Base-by-base conservation (phyloP, 2,797 vertebrate genomes). In the Pseudochirops cupreus region DNA sequence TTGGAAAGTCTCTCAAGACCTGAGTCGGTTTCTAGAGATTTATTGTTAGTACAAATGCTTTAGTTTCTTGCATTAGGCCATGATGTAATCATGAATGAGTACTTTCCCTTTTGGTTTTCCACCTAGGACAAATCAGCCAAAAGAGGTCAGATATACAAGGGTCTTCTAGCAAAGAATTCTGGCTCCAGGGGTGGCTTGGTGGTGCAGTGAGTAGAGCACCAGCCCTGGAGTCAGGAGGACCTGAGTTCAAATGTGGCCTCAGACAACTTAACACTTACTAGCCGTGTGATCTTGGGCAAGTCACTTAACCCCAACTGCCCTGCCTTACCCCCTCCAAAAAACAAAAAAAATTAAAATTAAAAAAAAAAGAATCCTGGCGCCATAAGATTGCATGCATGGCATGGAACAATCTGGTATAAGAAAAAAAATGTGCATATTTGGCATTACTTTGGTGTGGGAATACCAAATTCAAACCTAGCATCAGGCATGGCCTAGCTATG, bases 31-130 rank as follows among this genome's bases (percentile, higher is more conserved):
- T 46, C 13, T 26, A 50, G 39, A 96, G 94, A 53, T 14, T 87
- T 28, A 93, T 1, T 33, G 55, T 28, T 97, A 87, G 29, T 10
- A 55, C 12, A 56, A 11, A 53, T 94, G 59, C 62, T 94, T 74
- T 39, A 59, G 92, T 56, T 97, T 16, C 58, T 96, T 94, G 33
- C 58, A 91, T 91, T 94, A 91, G 74, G 39, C 74, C 74, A 39
- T 94, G 87, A 93, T 91, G 39, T 87, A 39, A 59, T 16, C 94
- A 33, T 55, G 95, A 92, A 56, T 91, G 13, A 26, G 33, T 92
- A 93, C 53, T 1, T n/a, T 1, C 29, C 39, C 21, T 50, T 87
- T 87, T 50, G 21, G 39, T 52, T 57, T 94, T 92, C 14, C 24
- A 94, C 18, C 33, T 92, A 92, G 96, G 59, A 13, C 57, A 91